Evolutionary conservation across 2,888 invertebrate genomes (phyloP), one percentile per base, ranked within the genome.

Genomic region (Yponomeuta evonymella): DNA sequence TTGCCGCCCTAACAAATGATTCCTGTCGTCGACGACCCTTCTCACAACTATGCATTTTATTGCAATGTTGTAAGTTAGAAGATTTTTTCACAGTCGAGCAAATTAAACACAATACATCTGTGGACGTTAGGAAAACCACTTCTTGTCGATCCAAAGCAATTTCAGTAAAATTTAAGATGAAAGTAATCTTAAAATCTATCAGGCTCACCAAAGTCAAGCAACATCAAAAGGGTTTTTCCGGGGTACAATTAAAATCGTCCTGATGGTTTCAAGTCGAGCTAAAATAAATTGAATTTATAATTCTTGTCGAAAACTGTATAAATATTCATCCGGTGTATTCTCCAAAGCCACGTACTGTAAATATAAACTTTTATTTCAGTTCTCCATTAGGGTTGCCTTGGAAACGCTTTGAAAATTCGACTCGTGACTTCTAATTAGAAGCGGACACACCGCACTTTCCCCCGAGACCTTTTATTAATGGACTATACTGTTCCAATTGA

Each of bases 281-380:
- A 87, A 87, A 69, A 86, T 83, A 80, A 85, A 81, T 82, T 81
- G 79, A 84, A 82, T 72, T 71, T 71, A 72, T 72, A 72, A 72
- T 72, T 64, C 67, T 48, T 71, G 71, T 68, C 70, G 72, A 70
- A 71, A 58, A 58, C 64, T 82, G 82, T 87, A 91, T 91, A 90
- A 91, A 90, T 90, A 90, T 90, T 90, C 88, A 91, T 90, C 85
- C 78, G 76, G 76, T 78, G 70, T 70, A 58, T 70, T 23, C 70
- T 63, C 30, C 36, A 83, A 82, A 81, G 80, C 83, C 82, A 89
- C 88, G 88, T 88, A 88, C 88, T 84, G 86, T 88, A 90, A 90
- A 89, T 89, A 90, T 85, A 89, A 90, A 90, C 89, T 91, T 90
- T 90, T 90, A 89, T 90, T 90, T 86, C 84, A 85, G 84, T 84